Percentiles rank a stretch among this genome's conserved stretches.
Evolutionary conservation across 2,888 invertebrate species (phyloP).

Genomic region (Acanthococcus lagerstroemiae): DNA sequence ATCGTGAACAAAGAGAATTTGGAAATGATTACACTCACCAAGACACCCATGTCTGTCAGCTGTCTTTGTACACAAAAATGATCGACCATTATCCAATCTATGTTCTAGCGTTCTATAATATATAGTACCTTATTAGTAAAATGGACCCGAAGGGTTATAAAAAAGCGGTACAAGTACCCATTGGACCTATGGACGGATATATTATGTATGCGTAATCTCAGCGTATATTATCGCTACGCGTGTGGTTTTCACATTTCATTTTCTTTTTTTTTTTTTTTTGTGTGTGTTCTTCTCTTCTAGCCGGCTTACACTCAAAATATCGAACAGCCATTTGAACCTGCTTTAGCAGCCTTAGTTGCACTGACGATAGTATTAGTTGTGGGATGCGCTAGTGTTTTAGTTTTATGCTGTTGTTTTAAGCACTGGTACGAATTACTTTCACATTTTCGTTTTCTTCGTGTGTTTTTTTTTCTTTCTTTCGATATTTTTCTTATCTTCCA

Average conservation of each 20-base stretch:
- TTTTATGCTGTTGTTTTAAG: constrained; percentile 77
- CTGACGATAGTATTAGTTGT: constrained; percentile 73
- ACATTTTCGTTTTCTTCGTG: neutral
- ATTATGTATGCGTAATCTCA: neutral
- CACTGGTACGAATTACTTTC: constrained; percentile 54
- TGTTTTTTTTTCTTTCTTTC: neutral
- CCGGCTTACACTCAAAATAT: constrained; percentile 56
- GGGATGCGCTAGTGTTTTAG: constrained; percentile 73
- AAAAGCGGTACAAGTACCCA: no score
- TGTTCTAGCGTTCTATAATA: no score
- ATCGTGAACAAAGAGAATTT: no score
- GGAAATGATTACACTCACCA: no score
- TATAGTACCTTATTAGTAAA: no score
- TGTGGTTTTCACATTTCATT: constrained; percentile 1
- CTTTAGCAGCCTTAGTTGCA: constrained; percentile 74
- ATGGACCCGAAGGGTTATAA: no score
- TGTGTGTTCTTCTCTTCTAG: constrained; percentile 37
- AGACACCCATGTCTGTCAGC: no score
- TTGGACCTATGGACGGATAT: no score
- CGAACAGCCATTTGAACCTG: constrained; percentile 73
- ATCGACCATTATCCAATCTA: no score
- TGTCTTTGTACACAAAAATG: no score
- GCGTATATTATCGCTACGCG: neutral
- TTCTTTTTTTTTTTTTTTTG: constrained; percentile 32
- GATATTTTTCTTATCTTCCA: neutral